Base-by-base conservation (phyloP, 2,888 invertebrate genomes). In the Allophyes oxyacanthae region DNA sequence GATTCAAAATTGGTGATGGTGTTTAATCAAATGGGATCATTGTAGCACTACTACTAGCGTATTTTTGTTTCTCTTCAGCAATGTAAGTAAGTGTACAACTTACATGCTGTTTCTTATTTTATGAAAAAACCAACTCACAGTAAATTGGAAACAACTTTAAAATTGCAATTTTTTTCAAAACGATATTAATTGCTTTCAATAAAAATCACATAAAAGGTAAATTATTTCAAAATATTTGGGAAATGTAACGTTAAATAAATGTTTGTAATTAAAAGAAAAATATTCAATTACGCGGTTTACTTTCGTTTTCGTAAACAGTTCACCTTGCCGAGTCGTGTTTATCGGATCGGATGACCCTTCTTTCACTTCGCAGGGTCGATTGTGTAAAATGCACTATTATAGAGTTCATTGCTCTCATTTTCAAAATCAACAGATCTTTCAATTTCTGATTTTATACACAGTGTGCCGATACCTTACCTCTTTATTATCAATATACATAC, bases 291-390 rank as follows among this genome's bases (percentile, higher is more conserved):
- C 6, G 13, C 9, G n/a, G 7, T 37, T 9, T 6, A 60, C 61
- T 64, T 64, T 64, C 42, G 28, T 45, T 54, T 64, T 44, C 15
- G 13, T 45, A 36, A 41, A 44, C 25, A 42, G 33, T 62, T 68
- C 30, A 64, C 69, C 69, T 64, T 64, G 7, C 8, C 6, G 6
- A 28, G 28, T 28, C 28, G 28, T 28, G 28, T 28, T 8, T 28
- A 6, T 28, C 28, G 28, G 28, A 28, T 28, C 49, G 46, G 48
- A 64, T 50, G 45, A 14, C 58, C 49, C 20, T 57, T 66, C 45
- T 70, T 50, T 64, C 40, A 41, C 53, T 53, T 20, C 6, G 11
- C 52, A 53, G 25, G 52, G 58, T 50, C 58, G 69, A 68, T 64
- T 64, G 54, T 41, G 62, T 11, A 53, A 64, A 48, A 44, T 6